A percentile compares a stretch with the other conserved stretches of the same genome.
These are phyloP conservation scores for Linnaemya vulpina DNA, from an alignment of 2,888 invertebrate species.

Conservation along the genomic window DNA sequence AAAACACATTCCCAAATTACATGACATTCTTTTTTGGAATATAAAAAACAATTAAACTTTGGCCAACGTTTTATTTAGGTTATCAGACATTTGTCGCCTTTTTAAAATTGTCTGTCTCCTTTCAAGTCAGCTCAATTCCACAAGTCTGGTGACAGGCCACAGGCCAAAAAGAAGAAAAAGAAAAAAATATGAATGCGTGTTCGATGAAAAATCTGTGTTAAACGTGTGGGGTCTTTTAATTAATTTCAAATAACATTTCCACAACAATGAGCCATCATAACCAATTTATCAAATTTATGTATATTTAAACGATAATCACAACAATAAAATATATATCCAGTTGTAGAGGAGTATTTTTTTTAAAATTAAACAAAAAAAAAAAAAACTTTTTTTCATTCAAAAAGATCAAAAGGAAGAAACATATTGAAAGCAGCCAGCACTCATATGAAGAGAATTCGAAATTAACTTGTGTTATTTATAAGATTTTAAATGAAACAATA, in stretches of 20 bases:
- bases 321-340: conserved; percentile 27
- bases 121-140: conserved; percentile 8
- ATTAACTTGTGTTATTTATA: conserved; percentile 65
- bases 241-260: conserved; percentile 67
- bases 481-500: conserved; percentile 64
- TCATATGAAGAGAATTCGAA: conserved; percentile 28
- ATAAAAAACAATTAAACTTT: not conserved
- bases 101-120: conserved; percentile 1
- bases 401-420: conserved; percentile 60
- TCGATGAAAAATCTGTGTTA: conserved; percentile 34
- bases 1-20: too few species aligned
- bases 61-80: conserved; percentile 11
- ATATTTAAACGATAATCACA: conserved; percentile 65
- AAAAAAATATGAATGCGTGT: not conserved
- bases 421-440: conserved; percentile 27
- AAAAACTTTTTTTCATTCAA: not conserved
- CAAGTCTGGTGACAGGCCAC: not conserved
- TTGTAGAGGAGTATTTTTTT: conserved; percentile 10
- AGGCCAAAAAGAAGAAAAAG: not conserved
- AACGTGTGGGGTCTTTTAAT: conserved; percentile 64
- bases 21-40: not conserved
- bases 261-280: conserved; percentile 69
- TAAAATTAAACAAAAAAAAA: conserved; percentile 15
- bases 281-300: conserved; percentile 65
- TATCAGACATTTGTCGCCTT: conserved; percentile 49